Percentiles rank a stretch among this genome's conserved stretches.
phyloP scores from a whole-genome alignment of 2,888 invertebrate genomes.

The Scaptodrosophila latifasciaeformis region DNA sequence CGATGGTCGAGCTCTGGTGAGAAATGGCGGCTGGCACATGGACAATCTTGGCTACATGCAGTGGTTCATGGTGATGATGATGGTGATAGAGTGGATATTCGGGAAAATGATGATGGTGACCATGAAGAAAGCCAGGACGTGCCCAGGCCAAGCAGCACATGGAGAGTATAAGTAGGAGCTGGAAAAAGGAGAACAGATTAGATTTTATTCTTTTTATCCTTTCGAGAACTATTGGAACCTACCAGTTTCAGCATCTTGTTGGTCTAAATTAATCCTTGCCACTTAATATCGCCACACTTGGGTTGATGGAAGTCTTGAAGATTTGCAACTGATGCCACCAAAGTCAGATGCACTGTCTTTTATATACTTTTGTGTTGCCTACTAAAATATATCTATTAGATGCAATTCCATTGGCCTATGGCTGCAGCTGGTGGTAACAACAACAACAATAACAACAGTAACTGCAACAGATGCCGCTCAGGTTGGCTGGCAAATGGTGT shows the following conservation, averaged over 20 bases:
- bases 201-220: neutral
- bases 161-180: slow-evolving; percentile 49
- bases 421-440: slow-evolving; percentile 21
- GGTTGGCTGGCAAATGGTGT: slow-evolving; percentile 17
- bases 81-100: slow-evolving; percentile 39
- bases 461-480: slow-evolving; percentile 17
- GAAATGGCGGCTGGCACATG: slow-evolving; percentile 72
- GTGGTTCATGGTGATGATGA: slow-evolving; percentile 52
- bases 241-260: slow-evolving; percentile 58
- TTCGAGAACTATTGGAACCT: slow-evolving; percentile 16
- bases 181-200: neutral
- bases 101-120: slow-evolving; percentile 65
- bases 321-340: slow-evolving; percentile 69
- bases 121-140: slow-evolving; percentile 72
- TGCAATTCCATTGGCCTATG: slow-evolving; percentile 18
- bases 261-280: slow-evolving; percentile 29
- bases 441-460: slow-evolving; percentile 32
- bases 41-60: slow-evolving; percentile 68
- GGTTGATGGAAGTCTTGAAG: slow-evolving; percentile 28
- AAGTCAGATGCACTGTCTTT: slow-evolving; percentile 57
- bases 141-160: slow-evolving; percentile 51
- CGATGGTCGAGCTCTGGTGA: slow-evolving; percentile 72
- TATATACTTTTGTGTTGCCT: slow-evolving; percentile 56
- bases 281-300: slow-evolving; percentile 11
- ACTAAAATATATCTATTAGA: slow-evolving; percentile 37